Evolutionary conservation across 2,888 invertebrate genomes (phyloP).

Genomic region (Imbricaverruca yamaguchii): DNA sequence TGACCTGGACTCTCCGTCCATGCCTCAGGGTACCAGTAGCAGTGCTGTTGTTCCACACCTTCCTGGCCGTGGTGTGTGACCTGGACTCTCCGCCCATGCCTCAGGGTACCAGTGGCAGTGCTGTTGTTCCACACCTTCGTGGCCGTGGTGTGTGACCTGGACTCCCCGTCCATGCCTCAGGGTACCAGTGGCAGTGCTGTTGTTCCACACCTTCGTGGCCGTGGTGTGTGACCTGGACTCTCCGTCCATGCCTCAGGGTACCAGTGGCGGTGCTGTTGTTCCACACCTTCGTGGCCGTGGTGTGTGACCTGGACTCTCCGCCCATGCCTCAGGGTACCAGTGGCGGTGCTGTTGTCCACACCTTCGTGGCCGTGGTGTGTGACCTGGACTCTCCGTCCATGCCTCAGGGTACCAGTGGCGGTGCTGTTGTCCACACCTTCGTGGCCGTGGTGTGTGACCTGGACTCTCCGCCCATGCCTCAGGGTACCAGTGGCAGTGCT

Average conservation of each 20-base stretch:
- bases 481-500: slow-evolving; percentile 68
- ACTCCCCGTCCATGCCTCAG: slow-evolving; percentile 62
- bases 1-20: slow-evolving; percentile 75
- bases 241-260: slow-evolving; percentile 61
- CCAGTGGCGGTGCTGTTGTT: slow-evolving; percentile 61
- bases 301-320: slow-evolving; percentile 80
- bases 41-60: slow-evolving; percentile 60
- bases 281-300: slow-evolving; percentile 64
- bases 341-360: slow-evolving; percentile 61
- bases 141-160: slow-evolving; percentile 72
- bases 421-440: slow-evolving; percentile 61
- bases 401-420: slow-evolving; percentile 62
- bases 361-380: slow-evolving; percentile 66
- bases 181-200: slow-evolving; percentile 64
- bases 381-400: slow-evolving; percentile 74
- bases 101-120: slow-evolving; percentile 66
- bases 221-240: slow-evolving; percentile 76
- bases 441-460: slow-evolving; percentile 74
- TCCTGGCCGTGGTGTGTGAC: slow-evolving; percentile 71
- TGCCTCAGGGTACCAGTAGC: slow-evolving; percentile 62
- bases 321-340: slow-evolving; percentile 57
- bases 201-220: slow-evolving; percentile 65
- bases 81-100: slow-evolving; percentile 60
- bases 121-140: slow-evolving; percentile 62
- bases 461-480: slow-evolving; percentile 58